Conservation (phyloP, 2,888 invertebrate species). For the Melanostoma mellinum region DNA sequence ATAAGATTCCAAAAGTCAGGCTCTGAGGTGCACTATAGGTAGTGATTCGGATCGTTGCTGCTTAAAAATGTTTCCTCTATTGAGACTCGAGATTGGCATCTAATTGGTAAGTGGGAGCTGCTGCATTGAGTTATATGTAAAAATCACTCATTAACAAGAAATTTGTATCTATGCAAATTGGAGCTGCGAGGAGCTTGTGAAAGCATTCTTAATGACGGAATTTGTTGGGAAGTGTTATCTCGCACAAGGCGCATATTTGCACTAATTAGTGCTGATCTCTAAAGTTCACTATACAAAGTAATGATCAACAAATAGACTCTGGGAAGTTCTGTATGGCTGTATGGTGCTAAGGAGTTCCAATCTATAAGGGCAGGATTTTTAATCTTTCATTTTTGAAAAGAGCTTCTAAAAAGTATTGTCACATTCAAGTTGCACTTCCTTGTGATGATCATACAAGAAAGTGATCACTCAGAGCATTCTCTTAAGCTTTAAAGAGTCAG, state of each 20-base stretch:
- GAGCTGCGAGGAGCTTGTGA: background rate
- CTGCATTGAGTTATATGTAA: conserved; percentile 65
- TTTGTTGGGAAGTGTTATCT: conserved; percentile 49
- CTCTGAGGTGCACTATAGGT: background rate
- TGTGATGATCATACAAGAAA: too few species aligned
- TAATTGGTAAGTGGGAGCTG: conserved; percentile 43
- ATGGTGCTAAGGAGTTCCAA: too few species aligned
- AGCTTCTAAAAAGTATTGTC: too few species aligned
- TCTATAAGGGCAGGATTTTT: too few species aligned
- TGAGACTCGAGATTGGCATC: conserved; percentile 57
- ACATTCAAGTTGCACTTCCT: too few species aligned
- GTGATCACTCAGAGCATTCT: too few species aligned
- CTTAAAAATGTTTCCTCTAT: conserved; percentile 49
- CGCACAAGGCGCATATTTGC: conserved; percentile 34
- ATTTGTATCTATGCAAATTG: conserved; percentile 73
- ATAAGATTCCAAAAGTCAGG: conserved; percentile 55
- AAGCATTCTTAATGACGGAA: conserved; percentile 28
- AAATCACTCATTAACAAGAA: conserved; percentile 71
- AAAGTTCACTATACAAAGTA: conserved; percentile 19
- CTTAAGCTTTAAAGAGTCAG: too few species aligned
- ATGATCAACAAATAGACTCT: conserved; percentile 2
- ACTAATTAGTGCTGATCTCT: conserved; percentile 52
- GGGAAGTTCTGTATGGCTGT: too few species aligned
- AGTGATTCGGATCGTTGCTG: conserved; percentile 39
- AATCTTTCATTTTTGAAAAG: too few species aligned